phyloP scores from a whole-genome alignment of 1,140 invertebrate species.

The Pissodes strobi region DNA sequence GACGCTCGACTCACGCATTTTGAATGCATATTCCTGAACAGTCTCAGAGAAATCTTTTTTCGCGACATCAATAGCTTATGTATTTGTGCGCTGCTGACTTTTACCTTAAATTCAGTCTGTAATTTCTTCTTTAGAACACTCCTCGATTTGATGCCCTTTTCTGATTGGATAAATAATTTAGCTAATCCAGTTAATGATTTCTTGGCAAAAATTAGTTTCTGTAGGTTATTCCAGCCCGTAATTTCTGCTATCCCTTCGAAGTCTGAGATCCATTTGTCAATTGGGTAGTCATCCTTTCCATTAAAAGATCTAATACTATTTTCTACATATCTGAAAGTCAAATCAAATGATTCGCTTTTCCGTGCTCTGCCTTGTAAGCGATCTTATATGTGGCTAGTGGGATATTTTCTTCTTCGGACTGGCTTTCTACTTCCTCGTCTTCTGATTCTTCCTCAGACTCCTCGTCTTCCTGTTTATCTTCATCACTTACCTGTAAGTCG shows the following conservation, averaged over 20 bases:
- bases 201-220: slow-evolving; percentile 43
- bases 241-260: slow-evolving; percentile 41
- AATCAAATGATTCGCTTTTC: background rate
- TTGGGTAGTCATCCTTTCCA: slow-evolving; percentile 28
- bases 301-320: slow-evolving; percentile 36
- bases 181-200: slow-evolving; percentile 36
- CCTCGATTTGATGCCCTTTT: slow-evolving; percentile 12
- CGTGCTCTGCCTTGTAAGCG: background rate
- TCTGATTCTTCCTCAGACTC: background rate
- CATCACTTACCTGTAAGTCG: background rate
- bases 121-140: background rate
- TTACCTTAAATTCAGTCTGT: background rate
- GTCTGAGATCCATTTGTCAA: slow-evolving; percentile 38
- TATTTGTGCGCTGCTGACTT: slow-evolving; percentile 1
- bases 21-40: slow-evolving; percentile 40
- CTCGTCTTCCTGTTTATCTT: background rate
- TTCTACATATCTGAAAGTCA: slow-evolving; percentile 32
- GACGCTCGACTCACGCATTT: slow-evolving; percentile 38
- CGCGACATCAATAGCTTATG: slow-evolving; percentile 13
- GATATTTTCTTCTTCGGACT: background rate
- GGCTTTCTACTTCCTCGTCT: too few relatives aligned
- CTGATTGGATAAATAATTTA: slow-evolving; percentile 32
- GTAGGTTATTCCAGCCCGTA: slow-evolving; percentile 36
- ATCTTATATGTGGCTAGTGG: too few relatives aligned
- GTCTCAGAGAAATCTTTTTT: background rate